Evolutionary conservation across 2,113 vertebrate genomes (phyloP).

Genomic region (Nerophis lumbriciformis): DNA sequence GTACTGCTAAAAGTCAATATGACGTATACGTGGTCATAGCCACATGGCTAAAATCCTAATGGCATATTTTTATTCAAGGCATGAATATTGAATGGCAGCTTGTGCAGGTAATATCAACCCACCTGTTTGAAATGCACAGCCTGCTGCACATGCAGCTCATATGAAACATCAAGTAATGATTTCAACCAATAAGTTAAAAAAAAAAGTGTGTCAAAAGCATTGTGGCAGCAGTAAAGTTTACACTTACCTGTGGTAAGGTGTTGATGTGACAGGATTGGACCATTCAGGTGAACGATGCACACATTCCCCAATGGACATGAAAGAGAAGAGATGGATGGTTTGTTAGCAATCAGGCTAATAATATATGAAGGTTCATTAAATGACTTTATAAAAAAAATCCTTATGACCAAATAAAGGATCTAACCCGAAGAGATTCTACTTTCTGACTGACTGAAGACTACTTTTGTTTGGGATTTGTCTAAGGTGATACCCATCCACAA

Average conservation of each 20-base stretch:
- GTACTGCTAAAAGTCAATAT: not conserved
- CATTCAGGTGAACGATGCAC: slow-evolving; percentile 2
- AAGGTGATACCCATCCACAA: too few relatives aligned
- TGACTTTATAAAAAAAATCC: not conserved
- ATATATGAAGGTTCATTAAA: not conserved
- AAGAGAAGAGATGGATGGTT: slow-evolving; percentile 16
- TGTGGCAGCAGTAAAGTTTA: not conserved
- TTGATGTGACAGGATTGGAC: not conserved
- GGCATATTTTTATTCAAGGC: too few relatives aligned
- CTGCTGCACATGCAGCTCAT: not conserved
- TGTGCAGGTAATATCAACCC: too few relatives aligned
- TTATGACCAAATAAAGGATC: not conserved
- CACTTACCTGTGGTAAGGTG: slow-evolving; percentile 42
- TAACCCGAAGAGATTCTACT: not conserved
- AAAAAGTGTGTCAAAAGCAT: not conserved
- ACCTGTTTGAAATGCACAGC: not conserved
- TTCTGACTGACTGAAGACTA: not conserved
- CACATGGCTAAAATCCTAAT: not conserved
- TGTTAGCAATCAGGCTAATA: slow-evolving; percentile 23
- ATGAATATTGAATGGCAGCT: not conserved
- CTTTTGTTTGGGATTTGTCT: too few relatives aligned
- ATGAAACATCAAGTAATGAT: not conserved
- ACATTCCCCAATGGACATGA: slow-evolving; percentile 12
- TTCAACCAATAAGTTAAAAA: not conserved
- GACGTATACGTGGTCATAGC: not conserved